Evolutionary conservation across 2,888 invertebrate species (phyloP).

Genomic region (Drosophila quinaria): DNA sequence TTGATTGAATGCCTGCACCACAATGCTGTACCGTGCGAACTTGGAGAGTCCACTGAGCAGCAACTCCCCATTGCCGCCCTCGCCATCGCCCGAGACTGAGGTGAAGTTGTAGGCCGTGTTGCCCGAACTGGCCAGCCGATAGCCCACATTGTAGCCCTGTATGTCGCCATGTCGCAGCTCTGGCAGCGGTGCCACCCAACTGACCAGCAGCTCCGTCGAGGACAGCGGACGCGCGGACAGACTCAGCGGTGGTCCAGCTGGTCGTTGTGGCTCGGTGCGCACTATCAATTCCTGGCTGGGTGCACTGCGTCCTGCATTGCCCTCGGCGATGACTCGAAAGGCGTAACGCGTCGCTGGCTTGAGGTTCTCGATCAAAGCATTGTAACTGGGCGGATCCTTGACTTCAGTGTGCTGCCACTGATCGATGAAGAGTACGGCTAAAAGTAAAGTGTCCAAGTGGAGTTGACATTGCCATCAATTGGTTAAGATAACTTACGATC

Average conservation of each 20-base stretch:
- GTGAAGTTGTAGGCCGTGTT: slow-evolving; percentile 89
- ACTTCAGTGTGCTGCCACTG: slow-evolving; percentile 90
- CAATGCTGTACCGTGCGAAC: slow-evolving; percentile 89
- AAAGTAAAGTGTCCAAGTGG: not conserved
- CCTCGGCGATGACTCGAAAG: slow-evolving; percentile 91
- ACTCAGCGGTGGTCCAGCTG: slow-evolving; percentile 90
- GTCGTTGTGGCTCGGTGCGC: slow-evolving; percentile 90
- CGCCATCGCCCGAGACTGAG: slow-evolving; percentile 89
- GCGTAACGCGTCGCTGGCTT: slow-evolving; percentile 90
- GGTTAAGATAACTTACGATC: slow-evolving; percentile 86
- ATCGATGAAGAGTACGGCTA: slow-evolving; percentile 82
- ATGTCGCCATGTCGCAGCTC: slow-evolving; percentile 91
- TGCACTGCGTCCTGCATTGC: slow-evolving; percentile 90
- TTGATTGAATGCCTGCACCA: slow-evolving; percentile 91
- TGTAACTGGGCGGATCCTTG: slow-evolving; percentile 88
- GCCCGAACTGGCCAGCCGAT: slow-evolving; percentile 85
- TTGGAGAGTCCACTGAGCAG: slow-evolving; percentile 88
- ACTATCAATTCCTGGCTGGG: slow-evolving; percentile 89
- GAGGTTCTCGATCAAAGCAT: slow-evolving; percentile 89
- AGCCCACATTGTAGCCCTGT: slow-evolving; percentile 91
- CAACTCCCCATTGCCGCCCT: slow-evolving; percentile 89
- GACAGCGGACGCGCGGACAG: slow-evolving; percentile 90
- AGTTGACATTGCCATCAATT: not conserved
- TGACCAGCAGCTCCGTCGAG: slow-evolving; percentile 90
- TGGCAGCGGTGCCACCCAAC: slow-evolving; percentile 90